phyloP scores from a whole-genome alignment of 30 jellyfish, hydroid and myxozoan species.

The Hydractinia symbiolongicarpus region DNA sequence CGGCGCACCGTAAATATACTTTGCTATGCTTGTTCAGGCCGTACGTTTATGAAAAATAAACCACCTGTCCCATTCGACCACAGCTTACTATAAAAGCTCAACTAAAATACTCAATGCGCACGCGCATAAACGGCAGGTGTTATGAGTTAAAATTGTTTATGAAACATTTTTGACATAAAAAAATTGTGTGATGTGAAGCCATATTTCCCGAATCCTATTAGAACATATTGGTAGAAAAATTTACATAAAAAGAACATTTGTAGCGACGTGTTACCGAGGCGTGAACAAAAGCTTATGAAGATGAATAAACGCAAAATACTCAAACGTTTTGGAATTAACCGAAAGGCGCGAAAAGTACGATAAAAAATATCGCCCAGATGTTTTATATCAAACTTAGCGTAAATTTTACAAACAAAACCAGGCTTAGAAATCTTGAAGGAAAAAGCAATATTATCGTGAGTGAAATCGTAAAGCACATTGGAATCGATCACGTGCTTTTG shows the following conservation, averaged over 20 bases:
- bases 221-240: background rate
- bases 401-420: too few species aligned
- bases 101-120: slow-evolving; percentile 17
- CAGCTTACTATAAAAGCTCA: slow-evolving; percentile 23
- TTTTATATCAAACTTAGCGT: too few species aligned
- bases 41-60: slow-evolving; percentile 16
- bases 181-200: slow-evolving; percentile 4
- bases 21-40: background rate
- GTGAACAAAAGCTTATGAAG: too few species aligned
- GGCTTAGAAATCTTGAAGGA: too few species aligned
- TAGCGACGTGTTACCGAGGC: too few species aligned
- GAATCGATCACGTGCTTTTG: too few species aligned
- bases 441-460: too few species aligned
- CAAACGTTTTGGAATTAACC: too few species aligned
- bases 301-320: too few species aligned
- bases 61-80: slow-evolving; percentile 34
- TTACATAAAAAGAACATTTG: background rate
- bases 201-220: slow-evolving; percentile 14
- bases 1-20: background rate
- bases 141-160: slow-evolving; percentile 20
- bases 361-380: too few species aligned
- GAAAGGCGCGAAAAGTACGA: too few species aligned
- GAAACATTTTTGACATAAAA: background rate
- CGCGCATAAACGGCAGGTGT: slow-evolving; percentile 39
- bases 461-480: too few species aligned